Percentiles rank a stretch among this genome's conserved stretches.
Conservation (phyloP, 2,797 vertebrate genomes). For the Squalus acanthias region DNA sequence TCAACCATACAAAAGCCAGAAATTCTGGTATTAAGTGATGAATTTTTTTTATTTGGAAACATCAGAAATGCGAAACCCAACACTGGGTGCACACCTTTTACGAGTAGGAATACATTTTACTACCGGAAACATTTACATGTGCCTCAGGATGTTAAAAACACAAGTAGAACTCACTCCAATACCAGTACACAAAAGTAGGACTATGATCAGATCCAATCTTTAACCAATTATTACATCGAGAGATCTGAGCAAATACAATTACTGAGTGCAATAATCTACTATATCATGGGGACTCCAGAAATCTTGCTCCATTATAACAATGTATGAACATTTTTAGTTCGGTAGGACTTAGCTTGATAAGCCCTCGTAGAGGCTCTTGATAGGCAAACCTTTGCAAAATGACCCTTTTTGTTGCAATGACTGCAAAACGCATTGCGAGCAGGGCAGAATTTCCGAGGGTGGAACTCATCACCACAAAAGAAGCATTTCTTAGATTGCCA, state of each 20-base stretch:
- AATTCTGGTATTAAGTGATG: no score
- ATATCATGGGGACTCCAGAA: slow-evolving; percentile 67
- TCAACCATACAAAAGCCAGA: no score
- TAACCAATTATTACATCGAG: slow-evolving; percentile 73
- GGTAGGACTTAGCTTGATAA: no score
- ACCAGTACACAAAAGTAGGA: slow-evolving; percentile 70
- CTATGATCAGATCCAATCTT: slow-evolving; percentile 57
- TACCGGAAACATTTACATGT: slow-evolving; percentile 75
- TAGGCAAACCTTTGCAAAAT: no score
- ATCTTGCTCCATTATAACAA: slow-evolving; percentile 73
- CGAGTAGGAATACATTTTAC: slow-evolving; percentile 76
- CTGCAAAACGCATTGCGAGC: no score
- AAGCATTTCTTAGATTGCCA: no score
- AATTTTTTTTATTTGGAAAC: slow-evolving; percentile 80
- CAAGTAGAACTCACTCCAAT: slow-evolving; percentile 73
- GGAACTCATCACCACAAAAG: no score
- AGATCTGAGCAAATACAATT: slow-evolving; percentile 75
- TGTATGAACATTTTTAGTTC: slow-evolving; percentile 73
- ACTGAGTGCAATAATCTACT: slow-evolving; percentile 80
- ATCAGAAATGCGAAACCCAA: slow-evolving; percentile 74
- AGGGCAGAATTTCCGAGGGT: no score
- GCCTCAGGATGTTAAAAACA: slow-evolving; percentile 70
- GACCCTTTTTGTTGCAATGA: no score
- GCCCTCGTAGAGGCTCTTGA: no score
- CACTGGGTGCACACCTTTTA: slow-evolving; percentile 67